Percentiles rank a stretch among this genome's conserved stretches.
phyloP scores from a whole-genome alignment of 2,888 invertebrate genomes.

The Drosophila prostipennis region DNA sequence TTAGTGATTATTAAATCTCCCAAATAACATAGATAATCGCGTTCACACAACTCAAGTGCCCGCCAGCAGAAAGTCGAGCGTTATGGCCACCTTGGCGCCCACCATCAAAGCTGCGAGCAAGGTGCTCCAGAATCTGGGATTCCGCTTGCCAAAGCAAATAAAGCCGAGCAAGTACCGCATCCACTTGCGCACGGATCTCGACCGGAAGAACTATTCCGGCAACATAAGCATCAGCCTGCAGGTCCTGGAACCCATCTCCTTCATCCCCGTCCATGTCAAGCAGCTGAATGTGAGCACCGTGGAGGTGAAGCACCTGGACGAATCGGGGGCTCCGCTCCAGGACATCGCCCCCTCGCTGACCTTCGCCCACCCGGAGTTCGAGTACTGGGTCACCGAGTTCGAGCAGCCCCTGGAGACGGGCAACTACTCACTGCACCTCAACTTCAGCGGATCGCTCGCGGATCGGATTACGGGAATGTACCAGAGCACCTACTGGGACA shows the following conservation, averaged over 20 bases:
- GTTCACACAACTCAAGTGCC: conserved; percentile 61
- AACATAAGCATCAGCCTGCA: conserved; percentile 85
- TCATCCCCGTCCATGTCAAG: conserved; percentile 85
- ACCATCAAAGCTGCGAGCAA: conserved; percentile 79
- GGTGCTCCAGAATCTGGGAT: conserved; percentile 81
- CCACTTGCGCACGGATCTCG: conserved; percentile 87
- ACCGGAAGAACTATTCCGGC: conserved; percentile 86
- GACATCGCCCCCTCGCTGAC: conserved; percentile 70
- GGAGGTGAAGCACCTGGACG: conserved; percentile 79
- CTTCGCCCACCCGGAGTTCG: conserved; percentile 79
- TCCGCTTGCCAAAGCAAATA: conserved; percentile 86
- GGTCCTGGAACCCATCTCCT: conserved; percentile 83
- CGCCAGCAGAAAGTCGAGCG: conserved; percentile 28
- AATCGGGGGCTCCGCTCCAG: conserved; percentile 61
- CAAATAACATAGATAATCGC: conserved; percentile 50
- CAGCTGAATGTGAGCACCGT: conserved; percentile 85
- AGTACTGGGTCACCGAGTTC: conserved; percentile 84
- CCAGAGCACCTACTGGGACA: conserved; percentile 87
- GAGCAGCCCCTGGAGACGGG: conserved; percentile 79
- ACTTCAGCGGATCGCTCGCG: conserved; percentile 88
- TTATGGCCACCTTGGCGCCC: conserved; percentile 61
- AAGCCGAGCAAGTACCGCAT: conserved; percentile 88
- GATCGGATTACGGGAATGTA: conserved; percentile 91
- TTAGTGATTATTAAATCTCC: conserved; percentile 11
- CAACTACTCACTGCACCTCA: conserved; percentile 86